Evolutionary conservation across 2,888 invertebrate genomes (phyloP).

Genomic region (Agriopis leucophaearia): DNA sequence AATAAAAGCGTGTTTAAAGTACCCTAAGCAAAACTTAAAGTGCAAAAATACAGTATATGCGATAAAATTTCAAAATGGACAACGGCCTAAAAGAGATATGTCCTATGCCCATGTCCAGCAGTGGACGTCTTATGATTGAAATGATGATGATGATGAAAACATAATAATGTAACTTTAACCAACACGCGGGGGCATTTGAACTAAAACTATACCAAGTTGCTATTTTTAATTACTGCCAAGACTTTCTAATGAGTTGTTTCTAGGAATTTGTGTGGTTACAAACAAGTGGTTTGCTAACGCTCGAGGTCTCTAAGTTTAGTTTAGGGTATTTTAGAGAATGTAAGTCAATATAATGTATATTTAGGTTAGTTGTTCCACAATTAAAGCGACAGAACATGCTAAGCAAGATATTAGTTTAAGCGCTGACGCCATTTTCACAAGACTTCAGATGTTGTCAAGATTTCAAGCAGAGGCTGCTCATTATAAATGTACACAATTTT

Average conservation of each 20-base stretch:
- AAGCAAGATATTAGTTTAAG: background rate
- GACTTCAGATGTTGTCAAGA: no score
- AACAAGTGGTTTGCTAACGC: background rate
- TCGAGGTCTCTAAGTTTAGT: constrained; percentile 4
- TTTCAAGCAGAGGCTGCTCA: no score
- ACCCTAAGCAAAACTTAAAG: no score
- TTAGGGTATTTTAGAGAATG: constrained; percentile 1
- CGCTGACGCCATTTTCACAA: no score
- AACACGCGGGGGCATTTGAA: background rate
- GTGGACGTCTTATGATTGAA: no score
- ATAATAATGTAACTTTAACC: background rate
- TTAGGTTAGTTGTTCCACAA: background rate
- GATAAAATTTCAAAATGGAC: no score
- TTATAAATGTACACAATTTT: no score
- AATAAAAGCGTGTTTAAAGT: no score
- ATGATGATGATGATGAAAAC: background rate
- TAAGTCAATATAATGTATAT: background rate
- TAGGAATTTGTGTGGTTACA: constrained; percentile 4
- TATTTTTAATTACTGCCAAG: constrained; percentile 11
- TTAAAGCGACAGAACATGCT: background rate
- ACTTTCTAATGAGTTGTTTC: background rate
- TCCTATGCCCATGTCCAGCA: no score
- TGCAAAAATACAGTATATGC: no score
- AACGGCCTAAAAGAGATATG: no score
- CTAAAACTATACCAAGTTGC: constrained; percentile 1